Evolutionary conservation across 2,888 invertebrate genomes (phyloP).

Genomic region (Stenchaetothrips biformis): DNA sequence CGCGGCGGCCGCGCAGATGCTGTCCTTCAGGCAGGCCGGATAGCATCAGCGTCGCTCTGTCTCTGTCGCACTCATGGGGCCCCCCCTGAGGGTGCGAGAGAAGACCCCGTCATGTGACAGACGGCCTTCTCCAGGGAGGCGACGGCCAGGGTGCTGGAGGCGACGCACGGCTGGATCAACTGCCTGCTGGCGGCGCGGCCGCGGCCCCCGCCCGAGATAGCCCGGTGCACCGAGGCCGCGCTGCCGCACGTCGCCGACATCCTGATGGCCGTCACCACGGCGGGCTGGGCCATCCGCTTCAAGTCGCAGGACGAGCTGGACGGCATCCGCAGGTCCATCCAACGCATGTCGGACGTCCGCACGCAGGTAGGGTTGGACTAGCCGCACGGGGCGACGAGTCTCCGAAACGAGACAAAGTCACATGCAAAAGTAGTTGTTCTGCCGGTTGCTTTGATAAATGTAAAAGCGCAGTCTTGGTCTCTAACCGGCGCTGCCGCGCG

Average conservation of each 20-base stretch:
- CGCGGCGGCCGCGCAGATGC: neutral
- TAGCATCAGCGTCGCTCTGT: too few relatives aligned
- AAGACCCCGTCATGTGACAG: too few relatives aligned
- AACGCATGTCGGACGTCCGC: neutral
- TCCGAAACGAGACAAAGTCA: neutral
- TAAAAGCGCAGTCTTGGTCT: too few relatives aligned
- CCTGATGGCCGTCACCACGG: neutral
- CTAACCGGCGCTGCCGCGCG: neutral
- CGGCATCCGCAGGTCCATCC: neutral
- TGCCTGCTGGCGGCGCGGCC: constrained; percentile 10
- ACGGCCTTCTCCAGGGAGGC: neutral
- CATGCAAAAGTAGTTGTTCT: too few relatives aligned
- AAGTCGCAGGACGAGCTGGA: neutral
- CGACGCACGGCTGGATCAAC: constrained; percentile 12
- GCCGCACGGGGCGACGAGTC: neutral
- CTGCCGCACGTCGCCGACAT: constrained; percentile 1
- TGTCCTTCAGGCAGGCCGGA: neutral
- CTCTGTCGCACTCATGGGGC: too few relatives aligned
- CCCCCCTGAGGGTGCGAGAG: too few relatives aligned
- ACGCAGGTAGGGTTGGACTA: neutral
- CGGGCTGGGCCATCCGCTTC: constrained; percentile 16
- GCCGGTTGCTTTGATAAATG: too few relatives aligned
- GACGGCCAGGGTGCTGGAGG: constrained; percentile 1
- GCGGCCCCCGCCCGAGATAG: neutral
- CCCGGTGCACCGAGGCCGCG: neutral